Evolutionary conservation across 2,888 invertebrate genomes (phyloP).

Genomic region (Pilophorus perplexus): DNA sequence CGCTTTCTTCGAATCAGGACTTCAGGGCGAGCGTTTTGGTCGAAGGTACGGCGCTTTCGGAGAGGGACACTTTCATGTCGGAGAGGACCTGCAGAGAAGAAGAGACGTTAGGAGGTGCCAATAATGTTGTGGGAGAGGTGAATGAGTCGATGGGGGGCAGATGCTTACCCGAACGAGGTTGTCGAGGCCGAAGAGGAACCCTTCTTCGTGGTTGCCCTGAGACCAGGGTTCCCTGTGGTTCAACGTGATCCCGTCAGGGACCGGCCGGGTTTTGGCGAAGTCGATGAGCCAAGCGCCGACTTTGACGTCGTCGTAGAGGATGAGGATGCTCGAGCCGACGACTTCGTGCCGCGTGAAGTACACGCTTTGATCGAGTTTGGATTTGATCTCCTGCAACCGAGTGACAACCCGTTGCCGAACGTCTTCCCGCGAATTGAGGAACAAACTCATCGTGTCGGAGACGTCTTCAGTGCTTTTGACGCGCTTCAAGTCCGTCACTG

Average conservation of each 20-base stretch:
- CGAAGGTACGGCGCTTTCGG: constrained; percentile 29
- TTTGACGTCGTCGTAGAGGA: constrained; percentile 84
- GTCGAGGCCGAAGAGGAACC: constrained; percentile 88
- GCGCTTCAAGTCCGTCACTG: constrained; percentile 83
- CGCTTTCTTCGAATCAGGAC: constrained; percentile 33
- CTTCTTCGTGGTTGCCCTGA: constrained; percentile 96
- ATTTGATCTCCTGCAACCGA: constrained; percentile 73
- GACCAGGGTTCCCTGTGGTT: constrained; percentile 81
- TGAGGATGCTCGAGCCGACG: constrained; percentile 88
- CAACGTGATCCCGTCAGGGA: constrained; percentile 67
- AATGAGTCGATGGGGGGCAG: too few species aligned
- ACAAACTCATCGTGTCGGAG: constrained; percentile 68
- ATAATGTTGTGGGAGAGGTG: too few species aligned
- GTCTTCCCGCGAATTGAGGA: constrained; percentile 65
- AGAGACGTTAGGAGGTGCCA: too few species aligned
- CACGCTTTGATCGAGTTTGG: constrained; percentile 75
- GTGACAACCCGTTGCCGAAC: constrained; percentile 67
- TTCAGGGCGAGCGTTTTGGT: constrained; percentile 43
- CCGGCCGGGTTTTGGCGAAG: constrained; percentile 85
- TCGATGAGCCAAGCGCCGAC: constrained; percentile 96
- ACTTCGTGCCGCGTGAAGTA: constrained; percentile 86
- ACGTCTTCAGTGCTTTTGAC: constrained; percentile 77
- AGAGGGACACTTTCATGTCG: constrained; percentile 14
- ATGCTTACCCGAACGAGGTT: constrained; percentile 72
- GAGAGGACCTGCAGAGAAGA: constrained; percentile 28